Conservation (phyloP, 1,140 invertebrate genomes). For the Ptiloglossa arizonensis region DNA sequence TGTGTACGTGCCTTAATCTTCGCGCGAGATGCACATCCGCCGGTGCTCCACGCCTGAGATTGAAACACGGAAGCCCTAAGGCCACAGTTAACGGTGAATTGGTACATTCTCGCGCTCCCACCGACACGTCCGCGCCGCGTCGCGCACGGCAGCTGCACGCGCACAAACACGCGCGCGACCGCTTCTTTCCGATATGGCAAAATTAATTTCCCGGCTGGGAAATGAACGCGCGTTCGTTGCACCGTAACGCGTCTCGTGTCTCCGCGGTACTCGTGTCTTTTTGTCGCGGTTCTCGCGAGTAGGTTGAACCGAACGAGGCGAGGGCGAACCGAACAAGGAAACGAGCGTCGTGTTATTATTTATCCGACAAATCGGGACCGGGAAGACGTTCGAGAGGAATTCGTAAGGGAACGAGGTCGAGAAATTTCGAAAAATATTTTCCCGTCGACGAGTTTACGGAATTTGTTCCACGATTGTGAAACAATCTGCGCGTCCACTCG, state of each 20-base stretch:
- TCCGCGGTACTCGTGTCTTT: background rate
- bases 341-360: background rate
- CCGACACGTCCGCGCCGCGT: slow-evolving; percentile 10
- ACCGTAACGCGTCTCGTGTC: background rate
- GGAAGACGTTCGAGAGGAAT: background rate
- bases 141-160: background rate
- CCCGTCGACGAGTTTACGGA: no score
- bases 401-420: background rate
- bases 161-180: background rate
- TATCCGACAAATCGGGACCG: background rate
- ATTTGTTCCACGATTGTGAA: no score
- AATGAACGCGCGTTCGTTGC: background rate
- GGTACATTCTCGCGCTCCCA: slow-evolving; percentile 69
- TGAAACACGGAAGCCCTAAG: slow-evolving; percentile 78
- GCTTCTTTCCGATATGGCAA: slow-evolving; percentile 16
- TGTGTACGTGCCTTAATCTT: slow-evolving; percentile 65
- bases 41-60: slow-evolving; percentile 61
- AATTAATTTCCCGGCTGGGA: slow-evolving; percentile 29
- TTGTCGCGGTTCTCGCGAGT: no score
- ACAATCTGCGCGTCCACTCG: no score
- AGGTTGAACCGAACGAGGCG: background rate
- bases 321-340: background rate
- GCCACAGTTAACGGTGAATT: slow-evolving; percentile 77
- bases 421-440: no score
- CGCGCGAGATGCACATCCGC: slow-evolving; percentile 68